phyloP scores from a whole-genome alignment of 2,113 vertebrate genomes.

The Colius striatus region DNA sequence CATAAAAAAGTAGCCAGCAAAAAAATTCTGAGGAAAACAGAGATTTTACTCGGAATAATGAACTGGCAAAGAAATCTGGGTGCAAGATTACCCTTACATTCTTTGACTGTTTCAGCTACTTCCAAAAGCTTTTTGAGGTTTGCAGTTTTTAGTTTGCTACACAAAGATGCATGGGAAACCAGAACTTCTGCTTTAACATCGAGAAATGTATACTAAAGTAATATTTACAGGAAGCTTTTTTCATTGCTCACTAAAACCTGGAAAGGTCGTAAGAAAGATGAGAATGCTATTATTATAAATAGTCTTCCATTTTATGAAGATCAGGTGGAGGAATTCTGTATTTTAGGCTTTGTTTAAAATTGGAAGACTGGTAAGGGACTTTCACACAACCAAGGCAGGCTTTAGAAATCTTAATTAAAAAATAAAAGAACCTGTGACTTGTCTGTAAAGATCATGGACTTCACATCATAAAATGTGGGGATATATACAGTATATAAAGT shows the following conservation, averaged over 20 bases:
- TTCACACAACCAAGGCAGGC: background rate
- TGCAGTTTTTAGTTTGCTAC: background rate
- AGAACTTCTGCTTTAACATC: slow-evolving; percentile 56
- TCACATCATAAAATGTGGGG: background rate
- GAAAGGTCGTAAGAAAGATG: slow-evolving; percentile 4
- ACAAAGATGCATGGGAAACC: background rate
- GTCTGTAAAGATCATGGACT: background rate
- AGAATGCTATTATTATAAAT: background rate
- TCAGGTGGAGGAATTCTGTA: background rate
- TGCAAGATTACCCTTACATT: background rate
- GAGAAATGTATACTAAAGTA: slow-evolving; percentile 38
- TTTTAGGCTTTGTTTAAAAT: background rate
- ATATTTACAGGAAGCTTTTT: slow-evolving; percentile 53
- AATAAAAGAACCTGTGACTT: background rate
- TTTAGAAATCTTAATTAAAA: background rate
- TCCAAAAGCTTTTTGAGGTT: background rate
- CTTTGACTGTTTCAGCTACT: background rate
- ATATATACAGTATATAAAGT: background rate
- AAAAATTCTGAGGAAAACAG: background rate
- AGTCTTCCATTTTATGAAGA: background rate
- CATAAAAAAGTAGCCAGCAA: background rate
- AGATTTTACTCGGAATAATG: background rate
- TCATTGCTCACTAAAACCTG: slow-evolving; percentile 14
- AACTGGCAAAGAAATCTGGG: background rate
- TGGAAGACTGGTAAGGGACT: background rate